Evolutionary conservation across 2,797 vertebrate genomes (phyloP).

Genomic region (Danio choprae): DNA sequence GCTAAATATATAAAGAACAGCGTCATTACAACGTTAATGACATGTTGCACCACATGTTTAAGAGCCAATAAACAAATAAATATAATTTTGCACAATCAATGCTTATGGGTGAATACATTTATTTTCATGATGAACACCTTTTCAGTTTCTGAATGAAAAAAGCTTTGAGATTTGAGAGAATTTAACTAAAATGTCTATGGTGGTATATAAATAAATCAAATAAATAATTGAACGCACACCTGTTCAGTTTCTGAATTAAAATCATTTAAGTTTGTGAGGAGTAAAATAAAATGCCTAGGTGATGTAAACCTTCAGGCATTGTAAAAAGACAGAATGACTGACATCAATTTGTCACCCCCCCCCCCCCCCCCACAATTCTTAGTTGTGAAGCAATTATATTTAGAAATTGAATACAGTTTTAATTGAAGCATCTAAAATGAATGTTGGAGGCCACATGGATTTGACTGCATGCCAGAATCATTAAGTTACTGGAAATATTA

Average conservation of each 20-base stretch:
- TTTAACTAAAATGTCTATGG: too few relatives aligned
- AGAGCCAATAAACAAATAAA: neutral
- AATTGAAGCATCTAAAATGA: neutral
- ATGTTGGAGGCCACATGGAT: neutral
- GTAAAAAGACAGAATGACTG: neutral
- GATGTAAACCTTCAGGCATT: neutral
- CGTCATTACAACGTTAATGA: neutral
- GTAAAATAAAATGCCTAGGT: neutral
- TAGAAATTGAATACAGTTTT: neutral
- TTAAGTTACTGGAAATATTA: neutral
- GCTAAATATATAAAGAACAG: neutral
- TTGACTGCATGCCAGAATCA: conserved; percentile 24
- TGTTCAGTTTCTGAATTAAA: neutral
- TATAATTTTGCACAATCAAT: too few relatives aligned
- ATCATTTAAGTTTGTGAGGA: too few relatives aligned
- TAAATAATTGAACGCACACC: too few relatives aligned
- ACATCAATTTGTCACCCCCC: neutral
- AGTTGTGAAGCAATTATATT: neutral
- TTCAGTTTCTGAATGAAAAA: too few relatives aligned
- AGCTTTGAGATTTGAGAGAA: too few relatives aligned
- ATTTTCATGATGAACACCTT: neutral
- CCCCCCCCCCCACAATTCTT: too few relatives aligned
- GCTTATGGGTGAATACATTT: too few relatives aligned
- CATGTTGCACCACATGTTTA: neutral
- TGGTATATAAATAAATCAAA: too few relatives aligned